These are phyloP conservation scores for Brachyrhaphis roseni DNA, from an alignment of 2,797 vertebrate genomes.

Conservation along the genomic window DNA sequence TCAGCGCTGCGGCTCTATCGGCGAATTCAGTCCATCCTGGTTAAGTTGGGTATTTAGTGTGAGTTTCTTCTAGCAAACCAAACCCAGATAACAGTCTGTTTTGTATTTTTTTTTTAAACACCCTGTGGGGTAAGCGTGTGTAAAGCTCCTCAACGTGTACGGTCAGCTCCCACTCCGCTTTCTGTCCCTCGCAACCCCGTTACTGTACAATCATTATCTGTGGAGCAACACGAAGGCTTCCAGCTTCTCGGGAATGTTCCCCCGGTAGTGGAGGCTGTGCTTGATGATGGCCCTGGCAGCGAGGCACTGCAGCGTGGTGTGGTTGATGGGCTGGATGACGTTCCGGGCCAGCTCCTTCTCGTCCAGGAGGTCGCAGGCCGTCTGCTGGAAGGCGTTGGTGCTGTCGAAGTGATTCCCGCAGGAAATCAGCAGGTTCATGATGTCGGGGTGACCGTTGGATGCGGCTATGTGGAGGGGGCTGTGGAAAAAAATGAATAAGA, in stretches of 20 bases:
- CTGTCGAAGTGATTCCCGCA: conserved; percentile 97
- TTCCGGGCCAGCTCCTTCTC: conserved; percentile 97
- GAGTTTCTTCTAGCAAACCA: conserved; percentile 42
- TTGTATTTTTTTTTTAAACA: conserved; percentile 29
- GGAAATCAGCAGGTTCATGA: conserved; percentile 98
- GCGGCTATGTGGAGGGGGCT: conserved; percentile 95
- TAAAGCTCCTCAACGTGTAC: conserved; percentile 12
- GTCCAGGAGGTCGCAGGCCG: conserved; percentile 94
- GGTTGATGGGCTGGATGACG: conserved; percentile 97
- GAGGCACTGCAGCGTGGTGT: conserved; percentile 98
- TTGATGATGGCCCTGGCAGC: conserved; percentile 93
- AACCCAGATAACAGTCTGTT: conserved; percentile 31
- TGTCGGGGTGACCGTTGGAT: conserved; percentile 95
- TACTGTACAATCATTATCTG: conserved; percentile 85
- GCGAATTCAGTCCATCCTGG: conserved; percentile 31
- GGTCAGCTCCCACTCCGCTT: conserved; percentile 5
- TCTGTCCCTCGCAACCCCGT: conserved; percentile 6
- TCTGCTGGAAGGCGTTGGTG: conserved; percentile 93
- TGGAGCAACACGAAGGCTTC: conserved; percentile 97
- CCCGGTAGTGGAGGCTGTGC: conserved; percentile 88
- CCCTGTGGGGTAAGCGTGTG: conserved; percentile 14
- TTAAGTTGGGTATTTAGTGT: conserved; percentile 43
- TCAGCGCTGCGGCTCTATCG: conserved; percentile 27
- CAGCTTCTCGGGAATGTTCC: conserved; percentile 95
- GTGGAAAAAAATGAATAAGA: background rate